Base-by-base conservation (phyloP, 2,888 invertebrate species). In the Isotomurus palustris region DNA sequence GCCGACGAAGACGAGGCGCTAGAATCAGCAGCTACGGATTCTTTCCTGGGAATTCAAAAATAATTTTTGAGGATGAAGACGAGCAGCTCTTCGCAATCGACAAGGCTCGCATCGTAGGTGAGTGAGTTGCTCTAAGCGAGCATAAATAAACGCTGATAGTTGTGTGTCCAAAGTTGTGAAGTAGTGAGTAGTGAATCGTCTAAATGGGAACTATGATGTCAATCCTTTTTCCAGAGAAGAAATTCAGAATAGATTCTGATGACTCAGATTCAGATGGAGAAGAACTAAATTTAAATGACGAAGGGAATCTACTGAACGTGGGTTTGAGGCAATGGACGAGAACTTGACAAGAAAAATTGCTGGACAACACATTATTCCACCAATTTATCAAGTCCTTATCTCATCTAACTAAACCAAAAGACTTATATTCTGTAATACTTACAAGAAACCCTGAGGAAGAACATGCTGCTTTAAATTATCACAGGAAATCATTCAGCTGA, bases 11-110 rank as follows among this genome's bases (percentile, higher is more conserved):
- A 35, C 52, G 58, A 29, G 19, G 41, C 6, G 49, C 48, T 10
- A 48, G 56, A 28, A 49, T 52, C 2, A 63, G 53, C 22, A 61
- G 55, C 36, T 68, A 63, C 25, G 68, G 70, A 36, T 70, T 70
- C 40, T 70, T 69, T 47, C 66, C 64, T 51, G 58, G 60, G 41
- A 70, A 70, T 40, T 63, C 61, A 24, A 40, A 60, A 4, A 36
- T 67, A 22, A 60, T 67, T 41, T 70, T 70, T 57, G 70, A 69
- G 36, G 70, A 68, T 56, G 70, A 70, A 24, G 70, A 70, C 44
- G 65, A 68, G 22, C 67, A 70, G 38, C 41, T 67, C 22, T 67
- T 68, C 58, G 58, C 66, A n/a, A 56, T 63, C 2, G 59, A 61
- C 43, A 65, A 63, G 25, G 59, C 61, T 8, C 56, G 58, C 25